phyloP scores from a whole-genome alignment of 2,888 invertebrate species.

The Pinctada fucata region DNA sequence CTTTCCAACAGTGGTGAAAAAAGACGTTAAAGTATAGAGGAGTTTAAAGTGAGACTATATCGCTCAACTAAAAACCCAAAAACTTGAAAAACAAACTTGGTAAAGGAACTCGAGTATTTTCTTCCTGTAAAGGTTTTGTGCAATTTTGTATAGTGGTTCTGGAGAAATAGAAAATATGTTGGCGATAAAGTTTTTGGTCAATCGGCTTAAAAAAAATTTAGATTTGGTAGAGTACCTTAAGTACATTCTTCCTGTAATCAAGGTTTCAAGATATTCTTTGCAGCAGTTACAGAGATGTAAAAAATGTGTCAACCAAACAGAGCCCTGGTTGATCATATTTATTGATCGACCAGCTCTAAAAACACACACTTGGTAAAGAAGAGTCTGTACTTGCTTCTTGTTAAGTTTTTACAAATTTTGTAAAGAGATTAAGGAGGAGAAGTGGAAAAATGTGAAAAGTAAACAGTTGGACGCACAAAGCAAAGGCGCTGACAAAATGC shows the following conservation, averaged over 20 bases:
- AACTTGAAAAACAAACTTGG: neutral
- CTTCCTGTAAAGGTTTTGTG: neutral
- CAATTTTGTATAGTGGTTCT: neutral
- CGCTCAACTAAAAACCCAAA: too few relatives aligned
- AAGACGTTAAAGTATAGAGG: too few relatives aligned
- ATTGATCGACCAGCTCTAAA: neutral
- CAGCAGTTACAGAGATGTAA: neutral
- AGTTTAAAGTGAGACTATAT: too few relatives aligned
- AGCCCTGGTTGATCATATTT: neutral
- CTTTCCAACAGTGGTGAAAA: too few relatives aligned
- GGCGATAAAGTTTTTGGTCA: too few relatives aligned
- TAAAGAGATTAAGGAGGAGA: neutral
- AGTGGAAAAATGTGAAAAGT: neutral
- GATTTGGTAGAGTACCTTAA: neutral
- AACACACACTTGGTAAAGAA: neutral
- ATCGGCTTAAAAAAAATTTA: neutral
- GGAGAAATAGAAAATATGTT: neutral
- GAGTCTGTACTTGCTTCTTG: neutral
- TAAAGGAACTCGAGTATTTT: neutral
- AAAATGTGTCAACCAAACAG: neutral
- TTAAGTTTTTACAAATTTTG: neutral
- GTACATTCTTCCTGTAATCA: neutral
- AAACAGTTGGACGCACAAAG: neutral
- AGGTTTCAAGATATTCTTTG: neutral
- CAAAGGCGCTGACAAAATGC: too few relatives aligned